phyloP scores from a whole-genome alignment of 2,113 vertebrate genomes.

The Anseranas semipalmata region DNA sequence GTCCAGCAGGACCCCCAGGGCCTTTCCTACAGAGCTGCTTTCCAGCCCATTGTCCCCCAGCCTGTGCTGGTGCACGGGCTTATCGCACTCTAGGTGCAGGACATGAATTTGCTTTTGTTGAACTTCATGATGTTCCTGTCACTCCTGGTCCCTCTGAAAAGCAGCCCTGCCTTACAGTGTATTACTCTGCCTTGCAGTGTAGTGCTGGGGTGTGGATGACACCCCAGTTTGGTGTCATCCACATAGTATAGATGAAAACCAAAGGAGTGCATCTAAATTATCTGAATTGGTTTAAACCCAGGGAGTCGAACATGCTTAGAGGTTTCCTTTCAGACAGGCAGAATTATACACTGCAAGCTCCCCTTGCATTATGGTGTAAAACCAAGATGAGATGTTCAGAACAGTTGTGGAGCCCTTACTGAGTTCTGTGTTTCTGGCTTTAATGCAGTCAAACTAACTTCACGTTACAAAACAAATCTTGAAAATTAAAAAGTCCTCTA shows the following conservation, averaged over 20 bases:
- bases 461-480: background rate
- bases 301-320: background rate
- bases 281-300: background rate
- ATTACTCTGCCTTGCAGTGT: background rate
- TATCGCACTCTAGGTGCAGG: background rate
- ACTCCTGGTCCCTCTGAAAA: background rate
- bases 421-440: background rate
- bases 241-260: background rate
- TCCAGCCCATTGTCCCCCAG: background rate
- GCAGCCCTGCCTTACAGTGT: background rate
- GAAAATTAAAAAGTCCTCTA: background rate
- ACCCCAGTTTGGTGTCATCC: background rate
- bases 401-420: background rate
- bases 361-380: background rate
- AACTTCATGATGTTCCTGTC: background rate
- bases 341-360: background rate
- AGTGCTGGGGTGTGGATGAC: no score
- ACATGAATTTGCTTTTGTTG: background rate
- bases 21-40: background rate
- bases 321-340: background rate
- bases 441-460: background rate
- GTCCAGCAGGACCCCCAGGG: background rate
- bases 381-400: background rate
- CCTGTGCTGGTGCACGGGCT: accelerated
- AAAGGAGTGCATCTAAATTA: background rate